Conservation (phyloP, 2,113 vertebrate species). For the Aythya baeri region DNA sequence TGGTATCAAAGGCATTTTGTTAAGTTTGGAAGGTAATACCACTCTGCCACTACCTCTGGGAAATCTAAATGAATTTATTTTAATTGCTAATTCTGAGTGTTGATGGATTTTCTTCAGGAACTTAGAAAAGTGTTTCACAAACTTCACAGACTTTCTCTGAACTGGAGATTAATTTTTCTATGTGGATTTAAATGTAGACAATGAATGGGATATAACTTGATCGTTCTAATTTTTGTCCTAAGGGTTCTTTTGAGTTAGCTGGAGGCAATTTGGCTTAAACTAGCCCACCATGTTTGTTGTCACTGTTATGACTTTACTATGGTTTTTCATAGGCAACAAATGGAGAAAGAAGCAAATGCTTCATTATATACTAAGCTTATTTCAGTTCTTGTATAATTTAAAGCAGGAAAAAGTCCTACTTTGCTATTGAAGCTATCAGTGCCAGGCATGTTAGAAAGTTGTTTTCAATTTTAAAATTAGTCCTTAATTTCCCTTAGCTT, state of each 20-base stretch:
- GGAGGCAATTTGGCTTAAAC: neutral
- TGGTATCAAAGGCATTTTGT: neutral
- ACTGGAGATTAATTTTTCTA: neutral
- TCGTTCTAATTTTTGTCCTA: neutral
- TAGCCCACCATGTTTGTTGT: neutral
- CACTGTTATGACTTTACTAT: neutral
- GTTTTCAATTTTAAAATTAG: neutral
- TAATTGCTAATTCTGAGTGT: neutral
- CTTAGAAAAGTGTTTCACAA: neutral
- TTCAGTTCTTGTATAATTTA: neutral
- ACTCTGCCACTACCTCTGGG: neutral
- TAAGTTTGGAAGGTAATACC: neutral
- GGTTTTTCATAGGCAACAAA: neutral
- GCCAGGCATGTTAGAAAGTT: neutral
- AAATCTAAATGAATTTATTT: neutral
- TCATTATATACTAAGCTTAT: fast-evolving
- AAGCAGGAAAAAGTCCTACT: neutral
- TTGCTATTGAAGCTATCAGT: neutral
- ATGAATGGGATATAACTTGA: fast-evolving
- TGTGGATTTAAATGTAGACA: neutral
- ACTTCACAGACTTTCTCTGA: neutral
- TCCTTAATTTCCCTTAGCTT: neutral
- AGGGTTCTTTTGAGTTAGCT: neutral
- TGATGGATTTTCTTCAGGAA: neutral
- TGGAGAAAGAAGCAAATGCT: neutral